Percentiles rank a stretch among this genome's conserved stretches.
These are phyloP conservation scores for Cuculus canorus DNA, from an alignment of 2,797 vertebrate species.

Conservation along the genomic window DNA sequence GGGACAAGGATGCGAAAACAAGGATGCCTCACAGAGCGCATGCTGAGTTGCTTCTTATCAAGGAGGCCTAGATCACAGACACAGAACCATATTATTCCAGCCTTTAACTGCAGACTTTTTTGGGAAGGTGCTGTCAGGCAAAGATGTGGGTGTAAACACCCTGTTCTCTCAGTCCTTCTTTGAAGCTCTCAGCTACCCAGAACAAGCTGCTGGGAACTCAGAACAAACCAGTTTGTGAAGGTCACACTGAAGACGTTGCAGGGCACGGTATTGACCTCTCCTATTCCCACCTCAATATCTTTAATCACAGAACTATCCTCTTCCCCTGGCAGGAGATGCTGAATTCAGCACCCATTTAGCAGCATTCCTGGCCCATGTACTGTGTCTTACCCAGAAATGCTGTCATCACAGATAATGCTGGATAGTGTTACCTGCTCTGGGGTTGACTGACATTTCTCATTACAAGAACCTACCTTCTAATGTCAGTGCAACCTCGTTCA, in stretches of 20 bases:
- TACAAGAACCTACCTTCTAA: background rate
- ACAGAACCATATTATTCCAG: background rate
- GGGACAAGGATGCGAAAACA: background rate
- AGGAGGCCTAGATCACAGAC: background rate
- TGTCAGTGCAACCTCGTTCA: background rate
- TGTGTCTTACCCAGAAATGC: background rate
- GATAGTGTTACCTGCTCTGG: background rate
- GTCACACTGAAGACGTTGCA: background rate
- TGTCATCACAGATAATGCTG: background rate
- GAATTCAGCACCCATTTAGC: background rate
- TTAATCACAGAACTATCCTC: background rate
- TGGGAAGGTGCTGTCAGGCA: background rate
- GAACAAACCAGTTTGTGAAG: background rate
- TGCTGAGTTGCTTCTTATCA: background rate
- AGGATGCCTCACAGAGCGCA: background rate
- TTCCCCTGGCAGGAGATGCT: background rate
- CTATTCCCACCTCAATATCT: background rate
- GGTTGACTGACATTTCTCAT: background rate
- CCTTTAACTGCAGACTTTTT: background rate
- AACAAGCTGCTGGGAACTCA: background rate
- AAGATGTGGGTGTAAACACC: background rate
- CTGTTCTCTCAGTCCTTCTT: background rate
- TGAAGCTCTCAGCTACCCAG: background rate
- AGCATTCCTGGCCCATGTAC: background rate
- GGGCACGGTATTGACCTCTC: background rate